These are phyloP conservation scores for Tetragnatha montana DNA, from an alignment of 2,888 invertebrate genomes.

Conservation along the genomic window DNA sequence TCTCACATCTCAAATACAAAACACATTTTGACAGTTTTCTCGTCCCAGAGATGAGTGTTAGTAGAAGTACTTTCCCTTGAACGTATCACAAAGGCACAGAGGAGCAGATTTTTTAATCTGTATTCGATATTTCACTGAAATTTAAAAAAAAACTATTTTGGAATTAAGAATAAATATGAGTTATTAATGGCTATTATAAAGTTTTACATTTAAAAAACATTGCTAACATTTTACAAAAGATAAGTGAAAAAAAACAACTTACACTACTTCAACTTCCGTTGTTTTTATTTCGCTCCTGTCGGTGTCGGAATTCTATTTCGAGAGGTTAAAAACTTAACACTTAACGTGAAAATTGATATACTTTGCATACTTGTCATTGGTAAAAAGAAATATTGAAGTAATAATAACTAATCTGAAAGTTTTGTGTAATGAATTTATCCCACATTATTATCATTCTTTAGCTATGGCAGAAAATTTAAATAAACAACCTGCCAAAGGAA, in stretches of 20 bases:
- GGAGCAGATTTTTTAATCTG: too few species aligned
- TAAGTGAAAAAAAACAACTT: not conserved
- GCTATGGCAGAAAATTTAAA: slow-evolving; percentile 83
- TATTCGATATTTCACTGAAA: too few species aligned
- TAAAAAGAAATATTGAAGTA: too few species aligned
- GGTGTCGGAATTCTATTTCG: too few species aligned
- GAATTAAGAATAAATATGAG: not conserved
- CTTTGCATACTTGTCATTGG: not conserved
- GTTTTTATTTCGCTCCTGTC: slow-evolving; percentile 30
- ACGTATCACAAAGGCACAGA: too few species aligned
- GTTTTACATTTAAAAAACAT: not conserved
- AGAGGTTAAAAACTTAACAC: too few species aligned
- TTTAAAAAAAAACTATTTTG: not conserved
- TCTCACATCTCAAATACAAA: slow-evolving; percentile 33
- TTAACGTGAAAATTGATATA: slow-evolving; percentile 47
- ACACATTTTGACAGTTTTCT: slow-evolving; percentile 62
- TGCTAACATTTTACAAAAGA: not conserved
- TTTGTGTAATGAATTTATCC: slow-evolving; percentile 23
- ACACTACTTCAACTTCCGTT: not conserved
- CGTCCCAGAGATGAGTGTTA: slow-evolving; percentile 30
- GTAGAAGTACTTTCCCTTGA: slow-evolving; percentile 9
- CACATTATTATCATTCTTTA: slow-evolving; percentile 2
- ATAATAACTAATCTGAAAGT: not conserved
- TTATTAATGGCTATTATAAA: not conserved
- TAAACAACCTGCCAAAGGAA: slow-evolving; percentile 91